Conservation (phyloP, 2,113 vertebrate species). For the Ciconia boyciana region DNA sequence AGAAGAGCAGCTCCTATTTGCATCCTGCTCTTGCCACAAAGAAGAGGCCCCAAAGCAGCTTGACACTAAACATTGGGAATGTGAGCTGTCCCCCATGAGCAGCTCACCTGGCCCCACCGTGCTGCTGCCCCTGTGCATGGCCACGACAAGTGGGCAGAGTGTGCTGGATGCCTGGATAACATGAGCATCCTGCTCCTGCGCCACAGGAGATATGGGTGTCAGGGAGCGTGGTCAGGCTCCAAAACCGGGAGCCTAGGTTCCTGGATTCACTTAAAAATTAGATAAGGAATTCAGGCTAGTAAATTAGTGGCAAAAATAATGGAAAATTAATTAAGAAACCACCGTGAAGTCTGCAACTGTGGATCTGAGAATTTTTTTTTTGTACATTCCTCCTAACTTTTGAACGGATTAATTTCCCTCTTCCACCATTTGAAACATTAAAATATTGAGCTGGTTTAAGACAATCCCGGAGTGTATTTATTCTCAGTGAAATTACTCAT, state of each 20-base stretch:
- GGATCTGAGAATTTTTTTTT: not conserved
- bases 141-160: accelerated
- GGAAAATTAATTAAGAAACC: not conserved
- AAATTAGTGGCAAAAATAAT: not conserved
- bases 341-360: not conserved
- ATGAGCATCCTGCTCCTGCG: not conserved
- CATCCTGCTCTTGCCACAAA: not conserved
- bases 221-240: not conserved
- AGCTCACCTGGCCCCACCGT: accelerated
- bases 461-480: not conserved
- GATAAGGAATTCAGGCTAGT: not conserved
- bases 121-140: not conserved
- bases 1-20: not conserved
- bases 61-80: not conserved
- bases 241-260: not conserved
- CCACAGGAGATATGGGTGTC: not conserved
- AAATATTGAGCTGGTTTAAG: not conserved
- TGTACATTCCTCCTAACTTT: not conserved
- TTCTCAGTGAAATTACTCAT: not conserved
- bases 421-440: not conserved
- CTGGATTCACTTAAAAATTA: not conserved
- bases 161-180: not conserved
- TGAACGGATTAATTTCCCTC: not conserved
- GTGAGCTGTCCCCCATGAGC: not conserved
- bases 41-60: not conserved